Evolutionary conservation across 2,113 vertebrate species (phyloP).

Genomic region (Cyprinodon brontotheroides): DNA sequence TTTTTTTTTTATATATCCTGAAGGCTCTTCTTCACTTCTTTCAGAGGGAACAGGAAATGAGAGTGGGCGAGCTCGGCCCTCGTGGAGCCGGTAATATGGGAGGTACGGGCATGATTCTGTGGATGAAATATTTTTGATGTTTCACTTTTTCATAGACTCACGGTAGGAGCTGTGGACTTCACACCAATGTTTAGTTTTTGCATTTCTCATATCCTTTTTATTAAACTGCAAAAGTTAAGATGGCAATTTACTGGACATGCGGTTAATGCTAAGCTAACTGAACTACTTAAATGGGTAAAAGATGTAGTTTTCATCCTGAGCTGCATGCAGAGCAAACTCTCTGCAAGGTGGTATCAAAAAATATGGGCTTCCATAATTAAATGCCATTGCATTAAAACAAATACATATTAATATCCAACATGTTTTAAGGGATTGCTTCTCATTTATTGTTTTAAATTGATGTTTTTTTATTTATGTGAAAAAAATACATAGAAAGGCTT

Average conservation of each 20-base stretch:
- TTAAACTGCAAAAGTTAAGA: background rate
- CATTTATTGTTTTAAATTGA: no score
- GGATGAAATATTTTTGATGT: conserved; percentile 9
- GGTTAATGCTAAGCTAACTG: background rate
- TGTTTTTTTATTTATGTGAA: background rate
- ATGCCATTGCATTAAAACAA: background rate
- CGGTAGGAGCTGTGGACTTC: conserved; percentile 6
- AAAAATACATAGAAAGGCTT: background rate
- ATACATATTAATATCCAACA: no score
- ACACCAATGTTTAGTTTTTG: background rate
- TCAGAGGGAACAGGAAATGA: conserved; percentile 99
- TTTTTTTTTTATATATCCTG: conserved; percentile 27
- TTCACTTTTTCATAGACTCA: conserved; percentile 19
- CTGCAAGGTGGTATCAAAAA: background rate
- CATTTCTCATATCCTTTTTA: background rate
- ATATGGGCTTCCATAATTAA: background rate
- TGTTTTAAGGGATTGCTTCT: no score
- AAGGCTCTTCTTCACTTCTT: conserved; percentile 88
- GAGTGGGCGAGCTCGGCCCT: conserved; percentile 97
- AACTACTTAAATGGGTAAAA: background rate
- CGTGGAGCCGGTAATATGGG: conserved; percentile 98
- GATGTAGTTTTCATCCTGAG: conserved; percentile 46
- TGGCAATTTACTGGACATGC: background rate
- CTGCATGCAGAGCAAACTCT: conserved; percentile 6
- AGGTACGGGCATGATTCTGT: conserved; percentile 89